phyloP scores from a whole-genome alignment of 2,797 vertebrate genomes.

The Sebastes paucispinis region DNA sequence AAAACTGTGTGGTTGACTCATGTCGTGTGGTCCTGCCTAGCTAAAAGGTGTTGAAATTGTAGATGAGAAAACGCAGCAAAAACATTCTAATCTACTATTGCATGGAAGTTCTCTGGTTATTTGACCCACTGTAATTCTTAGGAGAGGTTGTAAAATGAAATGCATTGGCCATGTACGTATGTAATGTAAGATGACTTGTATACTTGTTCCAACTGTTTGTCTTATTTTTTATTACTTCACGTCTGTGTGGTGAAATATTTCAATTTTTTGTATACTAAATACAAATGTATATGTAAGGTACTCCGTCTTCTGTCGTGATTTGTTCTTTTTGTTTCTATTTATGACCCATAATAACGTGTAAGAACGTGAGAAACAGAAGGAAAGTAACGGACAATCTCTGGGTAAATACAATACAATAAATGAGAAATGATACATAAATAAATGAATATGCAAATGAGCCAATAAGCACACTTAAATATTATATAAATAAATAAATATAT shows the following conservation, averaged over 20 bases:
- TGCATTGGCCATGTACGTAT: slow-evolving; percentile 78
- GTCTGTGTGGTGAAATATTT: slow-evolving; percentile 81
- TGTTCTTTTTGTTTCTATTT: not conserved
- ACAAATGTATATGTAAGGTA: slow-evolving; percentile 81
- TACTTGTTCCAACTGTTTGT: slow-evolving; percentile 79
- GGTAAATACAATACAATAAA: not conserved
- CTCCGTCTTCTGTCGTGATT: slow-evolving; percentile 33
- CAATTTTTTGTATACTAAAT: slow-evolving; percentile 84
- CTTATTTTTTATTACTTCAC: slow-evolving; percentile 81
- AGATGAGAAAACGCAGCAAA: slow-evolving; percentile 70
- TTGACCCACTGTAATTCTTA: slow-evolving; percentile 76
- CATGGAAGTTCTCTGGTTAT: slow-evolving; percentile 80
- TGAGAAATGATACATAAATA: not conserved
- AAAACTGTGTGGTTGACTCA: slow-evolving; percentile 73
- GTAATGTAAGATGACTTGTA: slow-evolving; percentile 81
- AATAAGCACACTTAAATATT: not conserved
- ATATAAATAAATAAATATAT: not conserved
- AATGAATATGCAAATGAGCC: not conserved
- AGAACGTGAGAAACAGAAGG: not conserved
- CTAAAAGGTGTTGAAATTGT: slow-evolving; percentile 70
- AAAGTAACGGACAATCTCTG: not conserved
- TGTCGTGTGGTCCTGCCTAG: slow-evolving; percentile 77
- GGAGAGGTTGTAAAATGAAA: slow-evolving; percentile 75
- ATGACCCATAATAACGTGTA: not conserved
- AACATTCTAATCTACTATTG: slow-evolving; percentile 72